Conservation (phyloP, 2,113 vertebrate species). For the Emberiza fucata region DNA sequence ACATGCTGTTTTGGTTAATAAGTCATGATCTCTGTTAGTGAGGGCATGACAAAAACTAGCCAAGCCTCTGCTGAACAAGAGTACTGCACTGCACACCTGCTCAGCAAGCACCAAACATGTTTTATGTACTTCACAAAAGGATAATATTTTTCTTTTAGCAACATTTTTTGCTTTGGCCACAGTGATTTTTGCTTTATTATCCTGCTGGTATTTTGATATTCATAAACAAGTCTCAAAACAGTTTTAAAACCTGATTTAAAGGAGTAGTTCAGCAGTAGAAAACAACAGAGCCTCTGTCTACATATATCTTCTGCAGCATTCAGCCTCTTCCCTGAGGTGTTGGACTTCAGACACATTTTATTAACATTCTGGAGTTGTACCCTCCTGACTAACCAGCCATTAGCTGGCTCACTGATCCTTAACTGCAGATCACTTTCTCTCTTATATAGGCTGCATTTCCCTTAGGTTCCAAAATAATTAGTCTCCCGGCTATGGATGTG, state of each 20-base stretch:
- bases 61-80: not conserved
- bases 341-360: slow-evolving; percentile 61
- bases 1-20: slow-evolving; percentile 20
- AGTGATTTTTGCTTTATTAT: not conserved
- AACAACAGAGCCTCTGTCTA: slow-evolving; percentile 29
- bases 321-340: slow-evolving; percentile 61
- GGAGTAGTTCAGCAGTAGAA: not conserved
- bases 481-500: slow-evolving; percentile 62
- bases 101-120: not conserved
- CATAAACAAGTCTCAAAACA: slow-evolving; percentile 8
- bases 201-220: slow-evolving; percentile 11
- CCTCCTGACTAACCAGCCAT: slow-evolving; percentile 70
- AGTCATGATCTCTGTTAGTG: not conserved
- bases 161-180: not conserved
- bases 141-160: slow-evolving; percentile 16
- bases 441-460: slow-evolving; percentile 68
- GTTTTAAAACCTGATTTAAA: slow-evolving; percentile 12
- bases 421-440: slow-evolving; percentile 68
- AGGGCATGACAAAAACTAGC: not conserved
- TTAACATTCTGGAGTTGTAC: slow-evolving; percentile 70
- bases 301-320: slow-evolving; percentile 12
- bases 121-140: not conserved
- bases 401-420: slow-evolving; percentile 72
- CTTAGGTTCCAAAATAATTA: slow-evolving; percentile 73
- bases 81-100: not conserved